Percentiles rank a stretch among this genome's conserved stretches.
Evolutionary conservation across 1,140 invertebrate species (phyloP).

Genomic region (Lordiphosa clarofinis): DNA sequence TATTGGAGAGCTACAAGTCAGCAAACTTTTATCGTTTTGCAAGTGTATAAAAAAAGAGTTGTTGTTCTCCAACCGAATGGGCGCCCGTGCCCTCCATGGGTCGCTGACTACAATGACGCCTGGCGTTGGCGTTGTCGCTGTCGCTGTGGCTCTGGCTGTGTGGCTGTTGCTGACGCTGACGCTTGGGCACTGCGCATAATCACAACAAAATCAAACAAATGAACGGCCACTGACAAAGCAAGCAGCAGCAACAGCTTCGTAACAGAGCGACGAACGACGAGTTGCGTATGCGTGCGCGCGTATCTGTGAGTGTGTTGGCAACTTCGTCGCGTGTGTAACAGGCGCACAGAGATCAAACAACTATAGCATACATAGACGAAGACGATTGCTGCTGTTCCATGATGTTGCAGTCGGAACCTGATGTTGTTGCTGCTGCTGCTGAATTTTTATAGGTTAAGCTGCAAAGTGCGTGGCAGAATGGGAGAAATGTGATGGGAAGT

Average conservation of each 20-base stretch:
- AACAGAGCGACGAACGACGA: constrained; percentile 23
- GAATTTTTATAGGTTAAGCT: constrained; percentile 77
- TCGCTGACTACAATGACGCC: constrained; percentile 61
- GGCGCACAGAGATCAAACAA: constrained; percentile 52
- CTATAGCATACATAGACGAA: constrained; percentile 18
- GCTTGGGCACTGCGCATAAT: constrained; percentile 67
- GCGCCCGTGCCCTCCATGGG: constrained; percentile 55
- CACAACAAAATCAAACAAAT: constrained; percentile 76
- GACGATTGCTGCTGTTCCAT: constrained; percentile 32
- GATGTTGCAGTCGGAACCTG: constrained; percentile 27
- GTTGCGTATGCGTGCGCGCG: constrained; percentile 12
- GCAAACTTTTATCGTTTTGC: background rate
- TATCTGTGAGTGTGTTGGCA: constrained; percentile 56
- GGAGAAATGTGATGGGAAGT: background rate
- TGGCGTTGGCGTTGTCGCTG: constrained; percentile 9
- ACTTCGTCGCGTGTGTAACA: constrained; percentile 68
- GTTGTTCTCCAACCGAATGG: constrained; percentile 35
- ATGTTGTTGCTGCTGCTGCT: constrained; percentile 42
- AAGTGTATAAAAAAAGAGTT: constrained; percentile 8
- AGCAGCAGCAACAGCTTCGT: constrained; percentile 23
- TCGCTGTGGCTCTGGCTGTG: constrained; percentile 6
- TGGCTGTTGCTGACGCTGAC: constrained; percentile 26
- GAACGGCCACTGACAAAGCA: constrained; percentile 39
- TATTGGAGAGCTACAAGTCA: no score
- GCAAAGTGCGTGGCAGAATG: constrained; percentile 46